These are phyloP conservation scores for Exephanes ischioxanthus DNA, from an alignment of 2,888 invertebrate species.

Conservation along the genomic window DNA sequence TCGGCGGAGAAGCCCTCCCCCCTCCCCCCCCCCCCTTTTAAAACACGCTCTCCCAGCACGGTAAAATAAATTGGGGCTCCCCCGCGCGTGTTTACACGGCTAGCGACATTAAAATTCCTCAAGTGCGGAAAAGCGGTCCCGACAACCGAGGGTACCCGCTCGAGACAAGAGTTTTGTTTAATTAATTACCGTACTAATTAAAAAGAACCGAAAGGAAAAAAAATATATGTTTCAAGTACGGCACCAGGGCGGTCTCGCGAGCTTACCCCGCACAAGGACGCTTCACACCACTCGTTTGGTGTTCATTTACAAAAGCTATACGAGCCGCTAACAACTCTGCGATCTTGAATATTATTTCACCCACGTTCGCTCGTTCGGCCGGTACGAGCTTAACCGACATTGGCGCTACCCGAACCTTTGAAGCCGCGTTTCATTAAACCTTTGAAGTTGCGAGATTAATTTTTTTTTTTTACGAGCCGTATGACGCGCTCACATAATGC, in stretches of 20 bases:
- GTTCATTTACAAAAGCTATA: constrained; percentile 25
- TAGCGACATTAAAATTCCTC: constrained; percentile 80
- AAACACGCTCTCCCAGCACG: constrained; percentile 56
- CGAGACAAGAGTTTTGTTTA: constrained; percentile 76
- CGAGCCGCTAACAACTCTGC: constrained; percentile 13
- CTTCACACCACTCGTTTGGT: constrained; percentile 7
- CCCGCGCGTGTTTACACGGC: constrained; percentile 78
- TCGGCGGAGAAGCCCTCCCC: constrained; percentile 40
- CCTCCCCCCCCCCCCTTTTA: constrained; percentile 37
- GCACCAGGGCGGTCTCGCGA: background rate
- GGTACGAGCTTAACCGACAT: background rate
- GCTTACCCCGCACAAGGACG: constrained; percentile 16
- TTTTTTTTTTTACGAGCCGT: background rate
- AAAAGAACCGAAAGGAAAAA: constrained; percentile 76
- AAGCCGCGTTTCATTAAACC: background rate
- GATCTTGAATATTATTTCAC: background rate
- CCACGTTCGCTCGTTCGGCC: background rate
- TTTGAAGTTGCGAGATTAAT: background rate
- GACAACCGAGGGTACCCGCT: constrained; percentile 66
- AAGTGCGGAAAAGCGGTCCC: constrained; percentile 74
- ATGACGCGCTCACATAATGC: background rate
- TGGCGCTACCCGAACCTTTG: background rate
- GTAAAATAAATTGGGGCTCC: constrained; percentile 80
- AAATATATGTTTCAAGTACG: constrained; percentile 48
- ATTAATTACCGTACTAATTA: constrained; percentile 81